These are phyloP conservation scores for Sympetrum striolatum DNA, from an alignment of 2,888 invertebrate species.

Conservation along the genomic window DNA sequence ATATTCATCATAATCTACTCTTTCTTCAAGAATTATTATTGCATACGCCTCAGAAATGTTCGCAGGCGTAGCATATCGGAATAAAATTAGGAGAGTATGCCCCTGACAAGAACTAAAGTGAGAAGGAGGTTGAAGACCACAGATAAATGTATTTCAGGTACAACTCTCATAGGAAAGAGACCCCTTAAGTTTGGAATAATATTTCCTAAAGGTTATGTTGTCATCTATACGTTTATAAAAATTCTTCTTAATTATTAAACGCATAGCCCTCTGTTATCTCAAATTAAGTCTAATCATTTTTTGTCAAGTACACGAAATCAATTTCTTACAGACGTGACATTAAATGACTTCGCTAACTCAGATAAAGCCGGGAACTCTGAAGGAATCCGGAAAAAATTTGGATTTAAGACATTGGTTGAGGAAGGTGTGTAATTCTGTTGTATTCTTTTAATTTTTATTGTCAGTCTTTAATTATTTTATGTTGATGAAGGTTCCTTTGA, in stretches of 20 bases:
- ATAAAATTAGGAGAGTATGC: constrained; percentile 55
- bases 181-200: constrained; percentile 1
- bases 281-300: too few species aligned
- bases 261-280: too few species aligned
- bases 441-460: too few species aligned
- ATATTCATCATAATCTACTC: constrained; percentile 51
- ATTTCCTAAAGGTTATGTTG: constrained; percentile 14
- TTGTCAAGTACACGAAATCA: too few species aligned
- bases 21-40: constrained; percentile 53
- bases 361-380: constrained; percentile 52
- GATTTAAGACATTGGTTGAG: constrained; percentile 49
- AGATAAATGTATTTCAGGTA: constrained; percentile 51
- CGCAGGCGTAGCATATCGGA: constrained; percentile 54
- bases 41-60: constrained; percentile 54
- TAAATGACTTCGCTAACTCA: constrained; percentile 73
- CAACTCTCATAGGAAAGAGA: neutral
- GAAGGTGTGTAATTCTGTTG: constrained; percentile 50
- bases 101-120: constrained; percentile 52
- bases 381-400: constrained; percentile 56
- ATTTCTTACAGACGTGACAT: constrained; percentile 66
- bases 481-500: too few species aligned
- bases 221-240: neutral
- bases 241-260: too few species aligned
- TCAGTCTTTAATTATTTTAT: too few species aligned
- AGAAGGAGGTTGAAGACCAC: constrained; percentile 50